phyloP scores from a whole-genome alignment of 2,888 invertebrate genomes.

The Caenorhabditis sp. region DNA sequence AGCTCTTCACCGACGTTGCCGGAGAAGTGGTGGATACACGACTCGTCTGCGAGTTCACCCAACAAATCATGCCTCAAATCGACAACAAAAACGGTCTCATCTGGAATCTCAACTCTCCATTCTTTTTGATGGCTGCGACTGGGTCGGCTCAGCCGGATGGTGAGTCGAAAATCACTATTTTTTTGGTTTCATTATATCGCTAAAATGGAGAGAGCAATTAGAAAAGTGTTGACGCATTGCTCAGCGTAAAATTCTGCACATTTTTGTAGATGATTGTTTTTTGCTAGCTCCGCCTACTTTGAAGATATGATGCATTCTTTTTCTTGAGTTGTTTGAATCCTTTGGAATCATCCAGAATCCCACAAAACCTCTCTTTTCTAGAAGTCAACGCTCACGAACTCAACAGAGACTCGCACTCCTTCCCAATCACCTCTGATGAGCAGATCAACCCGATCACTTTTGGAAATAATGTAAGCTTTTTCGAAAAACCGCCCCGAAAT shows the following conservation, averaged over 20 bases:
- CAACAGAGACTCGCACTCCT: conserved; percentile 78
- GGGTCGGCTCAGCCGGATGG: conserved; percentile 82
- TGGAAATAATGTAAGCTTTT: conserved; percentile 52
- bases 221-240: too few relatives aligned
- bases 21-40: conserved; percentile 76
- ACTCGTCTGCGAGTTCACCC: conserved; percentile 76
- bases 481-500: too few relatives aligned
- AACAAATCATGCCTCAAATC: conserved; percentile 79
- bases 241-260: too few relatives aligned
- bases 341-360: too few relatives aligned
- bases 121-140: conserved; percentile 80
- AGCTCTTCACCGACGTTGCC: conserved; percentile 65
- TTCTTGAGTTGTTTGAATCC: too few relatives aligned
- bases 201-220: too few relatives aligned
- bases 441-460: conserved; percentile 76
- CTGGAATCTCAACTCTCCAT: conserved; percentile 77
- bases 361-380: conserved; percentile 24
- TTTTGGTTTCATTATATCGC: too few relatives aligned
- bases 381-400: conserved; percentile 81
- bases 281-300: too few relatives aligned
- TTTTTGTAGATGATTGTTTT: too few relatives aligned
- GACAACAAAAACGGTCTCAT: conserved; percentile 74
- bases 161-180: too few relatives aligned
- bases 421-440: conserved; percentile 77
- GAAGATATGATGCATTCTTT: too few relatives aligned